These are phyloP conservation scores for Microchrysa polita DNA, from an alignment of 2,888 invertebrate species.

Conservation along the genomic window DNA sequence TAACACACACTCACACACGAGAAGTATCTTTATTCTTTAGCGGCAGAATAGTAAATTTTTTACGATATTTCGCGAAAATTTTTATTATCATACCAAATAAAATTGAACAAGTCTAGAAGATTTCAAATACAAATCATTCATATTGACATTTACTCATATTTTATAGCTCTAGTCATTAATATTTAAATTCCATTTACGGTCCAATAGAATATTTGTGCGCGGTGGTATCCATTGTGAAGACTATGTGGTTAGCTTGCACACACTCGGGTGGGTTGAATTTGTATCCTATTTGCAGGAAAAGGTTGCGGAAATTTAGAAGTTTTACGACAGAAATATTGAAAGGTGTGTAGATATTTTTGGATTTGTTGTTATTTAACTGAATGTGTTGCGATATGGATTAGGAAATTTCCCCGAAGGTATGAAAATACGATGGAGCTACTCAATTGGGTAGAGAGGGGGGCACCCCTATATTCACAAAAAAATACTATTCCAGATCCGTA, in stretches of 20 bases:
- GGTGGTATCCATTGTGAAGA: background rate
- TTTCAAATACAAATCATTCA: slow-evolving; percentile 42
- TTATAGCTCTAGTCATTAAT: slow-evolving; percentile 41
- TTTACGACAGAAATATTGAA: background rate
- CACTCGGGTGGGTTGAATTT: no score
- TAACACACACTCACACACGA: background rate
- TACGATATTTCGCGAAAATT: slow-evolving; percentile 23
- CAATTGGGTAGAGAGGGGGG: no score
- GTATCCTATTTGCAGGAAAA: background rate
- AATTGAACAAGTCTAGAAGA: slow-evolving; percentile 31
- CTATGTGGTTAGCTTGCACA: background rate
- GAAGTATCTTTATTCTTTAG: slow-evolving; percentile 5
- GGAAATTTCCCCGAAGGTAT: no score
- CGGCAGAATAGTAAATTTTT: slow-evolving; percentile 34
- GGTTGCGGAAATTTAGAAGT: background rate
- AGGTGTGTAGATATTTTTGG: no score
- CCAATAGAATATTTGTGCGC: slow-evolving; percentile 19
- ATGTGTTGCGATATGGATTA: no score
- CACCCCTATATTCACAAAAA: no score
- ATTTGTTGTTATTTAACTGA: no score
- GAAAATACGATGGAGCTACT: no score
- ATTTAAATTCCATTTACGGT: slow-evolving; percentile 43
- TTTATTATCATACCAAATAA: slow-evolving; percentile 35
- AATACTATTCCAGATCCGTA: no score
- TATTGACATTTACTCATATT: slow-evolving; percentile 44